phyloP scores from a whole-genome alignment of 2,888 invertebrate genomes.

The Tanytarsus gracilentus region DNA sequence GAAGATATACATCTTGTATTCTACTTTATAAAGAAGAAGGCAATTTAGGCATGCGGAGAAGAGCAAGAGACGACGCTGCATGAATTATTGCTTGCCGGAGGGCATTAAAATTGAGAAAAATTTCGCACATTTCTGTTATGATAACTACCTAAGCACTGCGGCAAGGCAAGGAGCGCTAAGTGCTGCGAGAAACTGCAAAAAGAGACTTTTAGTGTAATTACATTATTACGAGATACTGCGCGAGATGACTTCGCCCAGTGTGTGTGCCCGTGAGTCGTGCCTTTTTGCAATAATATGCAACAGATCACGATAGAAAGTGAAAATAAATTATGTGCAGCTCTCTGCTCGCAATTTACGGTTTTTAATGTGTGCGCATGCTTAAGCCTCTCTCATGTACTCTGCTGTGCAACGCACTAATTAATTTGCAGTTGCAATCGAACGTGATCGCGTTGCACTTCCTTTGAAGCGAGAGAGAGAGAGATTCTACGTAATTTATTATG shows the following conservation, averaged over 20 bases:
- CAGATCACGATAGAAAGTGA: slow-evolving; percentile 8
- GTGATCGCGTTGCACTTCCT: slow-evolving; percentile 8
- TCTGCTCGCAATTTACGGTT: neutral
- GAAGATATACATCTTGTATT: too few relatives aligned
- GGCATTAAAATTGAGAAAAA: neutral
- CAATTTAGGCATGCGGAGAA: neutral
- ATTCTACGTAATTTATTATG: neutral
- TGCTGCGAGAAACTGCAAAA: too few relatives aligned
- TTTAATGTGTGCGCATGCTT: neutral
- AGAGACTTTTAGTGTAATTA: too few relatives aligned
- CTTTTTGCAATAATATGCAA: neutral
- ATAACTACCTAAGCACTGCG: neutral
- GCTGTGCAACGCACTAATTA: neutral
- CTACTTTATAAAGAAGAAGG: too few relatives aligned
- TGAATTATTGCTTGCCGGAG: neutral
- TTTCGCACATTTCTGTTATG: slow-evolving; percentile 5
- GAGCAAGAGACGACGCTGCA: neutral
- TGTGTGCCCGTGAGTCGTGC: neutral
- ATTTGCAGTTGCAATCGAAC: neutral
- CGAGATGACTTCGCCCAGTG: slow-evolving; percentile 3
- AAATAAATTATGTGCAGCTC: neutral
- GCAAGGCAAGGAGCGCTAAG: too few relatives aligned
- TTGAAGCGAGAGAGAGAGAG: too few relatives aligned
- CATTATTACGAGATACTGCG: neutral
- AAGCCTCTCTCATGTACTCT: neutral